These are phyloP conservation scores for Oxygymnocypris stewartii DNA, from an alignment of 2,113 vertebrate genomes.

Conservation along the genomic window DNA sequence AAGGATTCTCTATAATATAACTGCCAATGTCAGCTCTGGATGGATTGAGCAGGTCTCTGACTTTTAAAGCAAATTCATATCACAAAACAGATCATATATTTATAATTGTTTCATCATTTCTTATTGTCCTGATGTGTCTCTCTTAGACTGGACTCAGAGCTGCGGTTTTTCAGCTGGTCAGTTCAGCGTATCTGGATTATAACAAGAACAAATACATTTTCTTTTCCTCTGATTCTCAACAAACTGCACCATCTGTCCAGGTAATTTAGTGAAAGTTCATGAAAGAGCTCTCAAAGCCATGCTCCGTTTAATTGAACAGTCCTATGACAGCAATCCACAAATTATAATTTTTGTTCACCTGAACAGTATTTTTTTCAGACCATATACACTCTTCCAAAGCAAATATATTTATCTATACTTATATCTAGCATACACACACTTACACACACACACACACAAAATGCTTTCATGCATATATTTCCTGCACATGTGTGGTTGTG, in stretches of 20 bases:
- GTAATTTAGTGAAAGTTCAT: slow-evolving; percentile 57
- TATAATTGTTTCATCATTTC: neutral
- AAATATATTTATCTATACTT: neutral
- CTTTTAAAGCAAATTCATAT: neutral
- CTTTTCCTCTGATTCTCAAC: slow-evolving; percentile 58
- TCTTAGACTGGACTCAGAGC: slow-evolving; percentile 64
- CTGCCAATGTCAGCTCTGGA: slow-evolving; percentile 74
- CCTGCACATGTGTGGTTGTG: neutral
- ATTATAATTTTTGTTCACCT: neutral
- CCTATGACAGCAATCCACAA: no score
- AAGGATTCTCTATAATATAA: slow-evolving; percentile 65
- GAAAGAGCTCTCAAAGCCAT: neutral
- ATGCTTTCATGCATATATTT: neutral
- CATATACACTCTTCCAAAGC: neutral
- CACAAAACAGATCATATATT: neutral
- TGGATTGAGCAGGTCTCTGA: slow-evolving; percentile 78
- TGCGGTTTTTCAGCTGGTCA: slow-evolving; percentile 63
- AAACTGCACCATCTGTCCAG: slow-evolving; percentile 64
- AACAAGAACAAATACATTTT: slow-evolving; percentile 71
- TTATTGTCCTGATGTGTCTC: neutral
- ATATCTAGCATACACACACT: no score
- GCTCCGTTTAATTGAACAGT: neutral
- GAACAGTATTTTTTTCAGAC: neutral
- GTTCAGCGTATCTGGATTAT: slow-evolving; percentile 72
- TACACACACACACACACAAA: no score